Evolutionary conservation across 2,888 invertebrate genomes (phyloP).

Genomic region (Tricholauxania praeusta): DNA sequence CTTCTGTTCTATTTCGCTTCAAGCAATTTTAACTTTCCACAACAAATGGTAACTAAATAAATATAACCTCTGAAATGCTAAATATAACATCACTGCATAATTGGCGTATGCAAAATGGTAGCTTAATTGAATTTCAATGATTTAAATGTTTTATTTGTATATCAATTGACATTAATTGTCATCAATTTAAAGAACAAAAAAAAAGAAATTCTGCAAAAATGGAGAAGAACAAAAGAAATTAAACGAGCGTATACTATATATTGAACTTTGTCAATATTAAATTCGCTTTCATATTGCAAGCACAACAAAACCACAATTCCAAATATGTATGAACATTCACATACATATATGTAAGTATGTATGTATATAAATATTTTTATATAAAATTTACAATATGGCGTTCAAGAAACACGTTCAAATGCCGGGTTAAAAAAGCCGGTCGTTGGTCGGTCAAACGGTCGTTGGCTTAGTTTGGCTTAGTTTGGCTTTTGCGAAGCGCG

Average conservation of each 20-base stretch:
- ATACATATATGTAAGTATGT: constrained; percentile 8
- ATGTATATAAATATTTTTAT: constrained; percentile 11
- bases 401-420: constrained; percentile 10
- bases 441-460: constrained; percentile 1
- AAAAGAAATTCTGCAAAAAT: constrained; percentile 22
- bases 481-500: too few species aligned
- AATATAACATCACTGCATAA: neutral
- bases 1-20: too few species aligned
- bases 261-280: neutral
- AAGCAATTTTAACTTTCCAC: too few species aligned
- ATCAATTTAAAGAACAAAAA: constrained; percentile 53
- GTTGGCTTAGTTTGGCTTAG: neutral
- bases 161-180: constrained; percentile 60
- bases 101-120: neutral
- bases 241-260: too few species aligned
- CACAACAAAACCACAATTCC: constrained; percentile 22
- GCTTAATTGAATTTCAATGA: constrained; percentile 40
- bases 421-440: constrained; percentile 29
- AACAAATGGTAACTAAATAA: too few species aligned
- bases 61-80: too few species aligned
- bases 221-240: constrained; percentile 2
- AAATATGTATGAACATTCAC: constrained; percentile 34
- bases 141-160: constrained; percentile 24
- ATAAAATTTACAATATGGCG: constrained; percentile 22
- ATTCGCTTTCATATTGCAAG: constrained; percentile 7